Conservation (phyloP, 2,888 invertebrate species). For the Lepidocyrtoides sp. region DNA sequence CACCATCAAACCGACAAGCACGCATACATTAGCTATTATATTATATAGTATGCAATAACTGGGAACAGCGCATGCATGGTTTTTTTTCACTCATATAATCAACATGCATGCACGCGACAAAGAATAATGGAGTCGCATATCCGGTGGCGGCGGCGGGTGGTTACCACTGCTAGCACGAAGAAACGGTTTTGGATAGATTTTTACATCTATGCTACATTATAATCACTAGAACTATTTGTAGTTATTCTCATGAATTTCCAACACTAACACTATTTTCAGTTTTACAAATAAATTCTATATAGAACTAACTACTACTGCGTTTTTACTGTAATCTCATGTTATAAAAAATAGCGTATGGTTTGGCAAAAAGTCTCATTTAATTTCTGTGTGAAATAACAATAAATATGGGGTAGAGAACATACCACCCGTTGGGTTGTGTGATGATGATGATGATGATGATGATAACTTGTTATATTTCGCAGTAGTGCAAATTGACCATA, state of each 20-base stretch:
- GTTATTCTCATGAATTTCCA: background rate
- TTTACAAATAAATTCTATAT: slow-evolving; percentile 18
- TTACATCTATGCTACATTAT: too few relatives aligned
- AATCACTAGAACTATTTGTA: too few relatives aligned
- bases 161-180: background rate
- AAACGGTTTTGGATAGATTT: too few relatives aligned
- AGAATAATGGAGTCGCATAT: slow-evolving; percentile 48
- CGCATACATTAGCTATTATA: background rate
- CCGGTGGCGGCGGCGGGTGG: slow-evolving; percentile 46
- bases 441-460: too few relatives aligned
- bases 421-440: slow-evolving; percentile 38
- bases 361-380: slow-evolving; percentile 46
- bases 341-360: background rate
- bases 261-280: slow-evolving; percentile 18
- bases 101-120: slow-evolving; percentile 56
- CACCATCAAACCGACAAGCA: slow-evolving; percentile 7
- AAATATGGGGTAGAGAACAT: slow-evolving; percentile 12
- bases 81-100: slow-evolving; percentile 32
- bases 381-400: slow-evolving; percentile 26
- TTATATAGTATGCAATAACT: background rate
- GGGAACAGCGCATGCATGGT: background rate
- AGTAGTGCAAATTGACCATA: slow-evolving; percentile 63
- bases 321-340: background rate
- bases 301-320: background rate
- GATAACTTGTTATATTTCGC: slow-evolving; percentile 30